Conservation (phyloP, 1,140 invertebrate species). For the Dendrolimus kikuchii region DNA sequence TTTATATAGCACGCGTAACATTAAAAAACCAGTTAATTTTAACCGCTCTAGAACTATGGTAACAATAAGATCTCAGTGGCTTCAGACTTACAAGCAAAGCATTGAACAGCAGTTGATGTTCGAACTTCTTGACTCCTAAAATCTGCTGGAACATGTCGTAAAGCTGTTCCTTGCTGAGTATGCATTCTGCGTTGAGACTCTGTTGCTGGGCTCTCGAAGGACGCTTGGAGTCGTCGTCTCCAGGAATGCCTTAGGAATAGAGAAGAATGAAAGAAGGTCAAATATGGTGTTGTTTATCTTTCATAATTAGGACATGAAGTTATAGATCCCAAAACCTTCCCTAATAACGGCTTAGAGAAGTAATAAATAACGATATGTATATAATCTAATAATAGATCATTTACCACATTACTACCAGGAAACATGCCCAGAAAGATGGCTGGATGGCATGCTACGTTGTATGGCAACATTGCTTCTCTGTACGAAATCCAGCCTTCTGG, state of each 20-base stretch:
- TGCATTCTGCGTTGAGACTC: slow-evolving; percentile 91
- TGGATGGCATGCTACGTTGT: too few species aligned
- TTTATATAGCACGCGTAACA: too few species aligned
- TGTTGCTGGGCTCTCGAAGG: slow-evolving; percentile 89
- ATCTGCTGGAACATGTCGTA: slow-evolving; percentile 99
- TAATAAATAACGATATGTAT: too few species aligned
- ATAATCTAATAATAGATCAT: too few species aligned
- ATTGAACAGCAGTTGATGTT: slow-evolving; percentile 99
- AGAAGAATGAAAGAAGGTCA: background rate
- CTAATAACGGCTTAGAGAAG: too few species aligned
- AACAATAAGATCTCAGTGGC: background rate
- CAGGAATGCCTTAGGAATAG: slow-evolving; percentile 65
- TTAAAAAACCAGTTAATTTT: too few species aligned
- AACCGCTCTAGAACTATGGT: background rate
- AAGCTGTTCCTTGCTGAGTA: slow-evolving; percentile 96
- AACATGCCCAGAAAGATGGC: too few species aligned
- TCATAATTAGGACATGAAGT: background rate
- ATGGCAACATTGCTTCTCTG: too few species aligned
- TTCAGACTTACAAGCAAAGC: slow-evolving; percentile 88
- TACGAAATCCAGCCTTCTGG: too few species aligned
- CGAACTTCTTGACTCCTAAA: slow-evolving; percentile 98
- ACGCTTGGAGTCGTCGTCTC: slow-evolving; percentile 90
- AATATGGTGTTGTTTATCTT: too few species aligned
- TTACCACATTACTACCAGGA: too few species aligned
- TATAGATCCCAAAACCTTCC: too few species aligned